A percentile compares a stretch with the other conserved stretches of the same genome.
Conservation (phyloP, 1,140 invertebrate genomes). For the Drosophila kepulauana region DNA sequence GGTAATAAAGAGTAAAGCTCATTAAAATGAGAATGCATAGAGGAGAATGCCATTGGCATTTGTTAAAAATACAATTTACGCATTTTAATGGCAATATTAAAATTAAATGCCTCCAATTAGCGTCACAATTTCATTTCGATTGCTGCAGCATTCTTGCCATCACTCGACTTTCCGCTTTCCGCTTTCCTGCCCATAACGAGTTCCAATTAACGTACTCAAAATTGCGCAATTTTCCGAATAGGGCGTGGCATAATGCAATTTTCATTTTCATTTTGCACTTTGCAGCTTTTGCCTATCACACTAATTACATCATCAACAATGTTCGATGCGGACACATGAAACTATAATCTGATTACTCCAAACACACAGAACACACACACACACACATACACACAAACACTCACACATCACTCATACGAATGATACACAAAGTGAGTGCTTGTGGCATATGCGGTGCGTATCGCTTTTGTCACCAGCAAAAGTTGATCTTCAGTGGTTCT, state of each 20-base stretch:
- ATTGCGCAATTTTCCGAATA: slow-evolving; percentile 27
- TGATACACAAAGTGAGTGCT: slow-evolving; percentile 38
- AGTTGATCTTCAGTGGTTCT: background rate
- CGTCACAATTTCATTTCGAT: slow-evolving; percentile 15
- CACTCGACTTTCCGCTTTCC: background rate
- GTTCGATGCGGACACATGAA: slow-evolving; percentile 61
- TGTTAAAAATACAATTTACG: slow-evolving; percentile 20
- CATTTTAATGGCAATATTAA: slow-evolving; percentile 49
- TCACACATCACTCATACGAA: background rate
- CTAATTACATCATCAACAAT: slow-evolving; percentile 62
- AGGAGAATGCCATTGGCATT: slow-evolving; percentile 10
- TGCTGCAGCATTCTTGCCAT: no score
- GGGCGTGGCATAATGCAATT: slow-evolving; percentile 65
- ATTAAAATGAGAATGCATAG: slow-evolving; percentile 20
- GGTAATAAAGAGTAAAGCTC: slow-evolving; percentile 17
- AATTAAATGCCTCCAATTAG: slow-evolving; percentile 45
- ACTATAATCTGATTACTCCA: slow-evolving; percentile 72
- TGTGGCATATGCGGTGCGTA: slow-evolving; percentile 31
- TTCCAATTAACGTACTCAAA: slow-evolving; percentile 27
- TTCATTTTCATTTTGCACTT: slow-evolving; percentile 56
- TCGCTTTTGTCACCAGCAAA: slow-evolving; percentile 6
- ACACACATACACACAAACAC: slow-evolving; percentile 11
- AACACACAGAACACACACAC: background rate
- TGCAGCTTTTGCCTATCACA: slow-evolving; percentile 54
- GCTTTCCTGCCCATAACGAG: slow-evolving; percentile 41